Percentiles rank a stretch among this genome's conserved stretches.
These are phyloP conservation scores for Theodoxus fluviatilis DNA, from an alignment of 2,888 invertebrate species.

Conservation along the genomic window DNA sequence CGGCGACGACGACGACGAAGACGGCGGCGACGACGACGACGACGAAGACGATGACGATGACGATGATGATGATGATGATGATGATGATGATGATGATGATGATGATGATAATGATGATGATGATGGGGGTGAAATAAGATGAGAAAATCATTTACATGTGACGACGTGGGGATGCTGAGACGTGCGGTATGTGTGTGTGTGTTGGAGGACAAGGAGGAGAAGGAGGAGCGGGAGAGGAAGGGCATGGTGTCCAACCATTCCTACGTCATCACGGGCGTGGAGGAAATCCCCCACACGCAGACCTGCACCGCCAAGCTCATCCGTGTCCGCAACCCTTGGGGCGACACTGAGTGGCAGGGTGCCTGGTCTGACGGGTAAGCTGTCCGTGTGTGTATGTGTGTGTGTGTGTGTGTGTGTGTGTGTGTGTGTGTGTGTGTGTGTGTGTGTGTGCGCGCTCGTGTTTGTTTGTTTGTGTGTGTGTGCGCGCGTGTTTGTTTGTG, in stretches of 20 bases:
- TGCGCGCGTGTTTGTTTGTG: too few relatives aligned
- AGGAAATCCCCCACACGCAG: constrained; percentile 48
- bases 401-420: not conserved
- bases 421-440: too few relatives aligned
- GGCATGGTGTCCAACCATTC: constrained; percentile 54
- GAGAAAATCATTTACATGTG: not conserved
- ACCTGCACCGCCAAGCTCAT: constrained; percentile 49
- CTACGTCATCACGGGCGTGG: constrained; percentile 51
- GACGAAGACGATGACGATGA: not conserved
- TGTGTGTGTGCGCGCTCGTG: too few relatives aligned
- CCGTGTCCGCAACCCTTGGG: constrained; percentile 54
- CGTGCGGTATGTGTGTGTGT: not conserved
- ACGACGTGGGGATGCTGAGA: too few relatives aligned
- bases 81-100: not conserved
- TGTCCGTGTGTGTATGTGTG: not conserved
- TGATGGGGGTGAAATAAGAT: not conserved
- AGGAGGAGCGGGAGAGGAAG: constrained; percentile 39
- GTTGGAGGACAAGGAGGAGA: constrained; percentile 44
- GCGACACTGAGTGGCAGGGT: constrained; percentile 55
- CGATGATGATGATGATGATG: not conserved
- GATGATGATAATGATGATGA: not conserved
- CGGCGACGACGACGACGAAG: constrained; percentile 18
- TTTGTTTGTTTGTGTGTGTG: too few relatives aligned
- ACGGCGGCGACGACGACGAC: constrained; percentile 9
- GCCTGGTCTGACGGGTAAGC: constrained; percentile 53